phyloP scores from a whole-genome alignment of 2,888 invertebrate genomes.

The Allygus modestus region DNA sequence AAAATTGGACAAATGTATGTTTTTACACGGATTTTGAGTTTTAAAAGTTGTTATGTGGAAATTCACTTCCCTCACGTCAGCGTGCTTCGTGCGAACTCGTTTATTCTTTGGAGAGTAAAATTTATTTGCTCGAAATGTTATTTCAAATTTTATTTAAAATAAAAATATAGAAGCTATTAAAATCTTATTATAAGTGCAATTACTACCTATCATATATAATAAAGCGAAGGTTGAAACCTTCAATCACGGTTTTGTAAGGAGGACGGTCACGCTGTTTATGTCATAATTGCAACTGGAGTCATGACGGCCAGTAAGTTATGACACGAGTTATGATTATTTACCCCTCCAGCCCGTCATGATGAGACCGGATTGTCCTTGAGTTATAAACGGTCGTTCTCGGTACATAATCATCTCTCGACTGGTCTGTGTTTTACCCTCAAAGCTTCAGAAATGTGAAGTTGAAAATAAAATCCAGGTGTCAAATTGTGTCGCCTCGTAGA shows the following conservation, averaged over 20 bases:
- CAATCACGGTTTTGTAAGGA: neutral
- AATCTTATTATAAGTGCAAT: no score
- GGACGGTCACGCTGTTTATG: neutral
- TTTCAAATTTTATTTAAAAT: no score
- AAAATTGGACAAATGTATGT: no score
- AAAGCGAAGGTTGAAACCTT: neutral
- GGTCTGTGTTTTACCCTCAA: neutral
- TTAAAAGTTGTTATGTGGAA: no score
- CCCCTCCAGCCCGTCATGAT: neutral
- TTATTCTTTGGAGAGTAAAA: no score
- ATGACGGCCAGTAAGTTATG: neutral
- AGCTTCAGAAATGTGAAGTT: neutral
- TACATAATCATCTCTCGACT: neutral
- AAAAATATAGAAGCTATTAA: no score
- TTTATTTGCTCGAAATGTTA: no score
- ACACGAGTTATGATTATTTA: neutral
- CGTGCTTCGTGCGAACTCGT: no score
- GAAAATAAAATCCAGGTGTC: neutral
- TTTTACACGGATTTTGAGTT: no score
- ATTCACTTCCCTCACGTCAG: no score
- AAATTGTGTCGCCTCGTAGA: no score
- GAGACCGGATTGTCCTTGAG: neutral
- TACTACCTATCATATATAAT: no score
- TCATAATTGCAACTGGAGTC: neutral
- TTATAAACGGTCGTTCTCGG: neutral